Base-by-base conservation (phyloP, 30 jellyfish, hydroid and myxozoan species). In the Morbakka virulenta region DNA sequence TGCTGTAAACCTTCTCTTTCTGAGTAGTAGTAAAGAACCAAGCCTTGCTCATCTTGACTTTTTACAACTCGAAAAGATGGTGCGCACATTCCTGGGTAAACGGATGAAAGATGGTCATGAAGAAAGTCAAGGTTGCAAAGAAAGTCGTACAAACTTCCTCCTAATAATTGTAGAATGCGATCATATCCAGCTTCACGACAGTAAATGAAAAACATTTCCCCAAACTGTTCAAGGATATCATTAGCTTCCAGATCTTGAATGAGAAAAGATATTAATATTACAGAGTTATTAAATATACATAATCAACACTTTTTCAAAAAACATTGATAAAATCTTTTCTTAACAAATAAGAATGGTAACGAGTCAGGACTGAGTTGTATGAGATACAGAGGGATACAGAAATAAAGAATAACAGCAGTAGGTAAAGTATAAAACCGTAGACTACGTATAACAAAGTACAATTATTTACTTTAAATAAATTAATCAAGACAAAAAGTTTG, bases 31-130 rank as follows among this genome's bases (percentile, higher is more conserved):
- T 49, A 32, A 25, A 79, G 64, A 2, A 70, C 70, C 2, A 79
- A 48, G 21, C 89, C 21, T 27, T 83, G 79, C 9, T 77, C 27
- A 26, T 32, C 26, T 13, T 62, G 12, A 49, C 70, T 83, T 29
- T 50, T 27, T 64, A 62, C 70, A 4, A 79, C 90, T 31, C 90
- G 90, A 47, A 79, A 79, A 4, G 90, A 62, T 1, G 90, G 90
- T 11, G 70, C 41, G 77, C 70, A 62, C 20, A 79, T 50, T 14
- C 90, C 90, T 17, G 90, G 87, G 3, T 79, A 79, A 1, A 70
- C 25, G 14, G 62, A 74, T 1, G 88, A 68, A n/a, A 79, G 64
- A 69, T 79, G 82, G 62, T 79, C 90, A 30, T 79, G 90, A 26
- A 79, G 50, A 14, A 83, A 79, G 31, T 79, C 90, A 41, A 79